These are phyloP conservation scores for Magallana nippona DNA, from an alignment of 2,888 invertebrate species.

Conservation along the genomic window DNA sequence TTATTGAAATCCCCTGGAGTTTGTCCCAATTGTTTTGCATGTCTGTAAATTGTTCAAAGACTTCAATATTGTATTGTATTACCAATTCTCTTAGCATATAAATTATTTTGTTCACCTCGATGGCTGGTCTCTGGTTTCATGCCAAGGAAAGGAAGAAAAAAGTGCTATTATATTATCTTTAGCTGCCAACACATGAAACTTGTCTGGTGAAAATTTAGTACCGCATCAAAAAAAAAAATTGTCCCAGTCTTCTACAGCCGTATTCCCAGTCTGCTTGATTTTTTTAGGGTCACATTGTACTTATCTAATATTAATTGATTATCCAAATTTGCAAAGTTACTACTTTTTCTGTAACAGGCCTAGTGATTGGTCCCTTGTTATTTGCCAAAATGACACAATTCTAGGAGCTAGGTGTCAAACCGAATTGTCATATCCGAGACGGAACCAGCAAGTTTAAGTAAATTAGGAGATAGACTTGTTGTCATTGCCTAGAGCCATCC, in stretches of 20 bases:
- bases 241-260: background rate
- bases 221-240: background rate
- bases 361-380: background rate
- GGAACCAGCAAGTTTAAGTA: background rate
- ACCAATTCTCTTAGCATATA: no score
- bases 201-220: background rate
- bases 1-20: no score
- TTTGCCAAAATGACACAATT: slow-evolving; percentile 11
- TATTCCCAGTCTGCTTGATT: background rate
- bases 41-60: no score
- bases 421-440: background rate
- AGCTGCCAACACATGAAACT: background rate
- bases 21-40: no score
- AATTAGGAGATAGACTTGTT: background rate
- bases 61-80: no score
- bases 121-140: no score
- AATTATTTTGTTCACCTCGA: no score
- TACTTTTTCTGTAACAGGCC: background rate
- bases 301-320: slow-evolving; percentile 25
- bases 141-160: no score
- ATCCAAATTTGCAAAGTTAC: background rate
- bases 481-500: background rate
- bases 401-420: background rate
- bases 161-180: no score
- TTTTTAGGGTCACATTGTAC: slow-evolving; percentile 3